Evolutionary conservation across 2,888 invertebrate species (phyloP).

Genomic region (Plebejus melissa): DNA sequence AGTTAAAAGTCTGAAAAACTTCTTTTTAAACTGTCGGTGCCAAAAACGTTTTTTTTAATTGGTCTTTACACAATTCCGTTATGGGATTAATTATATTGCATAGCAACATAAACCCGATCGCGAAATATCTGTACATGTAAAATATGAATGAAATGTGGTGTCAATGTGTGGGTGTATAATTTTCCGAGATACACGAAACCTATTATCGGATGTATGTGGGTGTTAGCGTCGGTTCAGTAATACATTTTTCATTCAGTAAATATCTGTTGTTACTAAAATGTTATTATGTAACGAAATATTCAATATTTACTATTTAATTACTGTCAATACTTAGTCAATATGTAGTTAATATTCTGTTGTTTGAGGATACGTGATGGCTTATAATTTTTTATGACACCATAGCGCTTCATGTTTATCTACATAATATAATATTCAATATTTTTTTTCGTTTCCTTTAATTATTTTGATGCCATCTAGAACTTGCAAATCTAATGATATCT

Average conservation of each 20-base stretch:
- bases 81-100: background rate
- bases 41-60: background rate
- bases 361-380: background rate
- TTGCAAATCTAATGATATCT: background rate
- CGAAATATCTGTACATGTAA: background rate
- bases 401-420: background rate
- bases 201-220: conserved; percentile 7
- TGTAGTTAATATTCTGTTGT: background rate
- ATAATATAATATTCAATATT: background rate
- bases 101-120: background rate
- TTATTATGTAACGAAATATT: conserved; percentile 2
- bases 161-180: conserved; percentile 15
- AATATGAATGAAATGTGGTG: conserved; percentile 21
- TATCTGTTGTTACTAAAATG: conserved; percentile 4
- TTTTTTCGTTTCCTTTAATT: background rate
- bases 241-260: conserved; percentile 19
- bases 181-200: conserved; percentile 23
- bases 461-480: background rate
- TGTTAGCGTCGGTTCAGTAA: background rate
- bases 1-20: background rate
- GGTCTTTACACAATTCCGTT: no score
- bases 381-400: background rate
- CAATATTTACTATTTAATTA: background rate
- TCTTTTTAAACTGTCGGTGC: background rate
- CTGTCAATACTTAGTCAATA: background rate